These are phyloP conservation scores for Lamellibrachia satsuma DNA, from an alignment of 2,888 invertebrate species.

Conservation along the genomic window DNA sequence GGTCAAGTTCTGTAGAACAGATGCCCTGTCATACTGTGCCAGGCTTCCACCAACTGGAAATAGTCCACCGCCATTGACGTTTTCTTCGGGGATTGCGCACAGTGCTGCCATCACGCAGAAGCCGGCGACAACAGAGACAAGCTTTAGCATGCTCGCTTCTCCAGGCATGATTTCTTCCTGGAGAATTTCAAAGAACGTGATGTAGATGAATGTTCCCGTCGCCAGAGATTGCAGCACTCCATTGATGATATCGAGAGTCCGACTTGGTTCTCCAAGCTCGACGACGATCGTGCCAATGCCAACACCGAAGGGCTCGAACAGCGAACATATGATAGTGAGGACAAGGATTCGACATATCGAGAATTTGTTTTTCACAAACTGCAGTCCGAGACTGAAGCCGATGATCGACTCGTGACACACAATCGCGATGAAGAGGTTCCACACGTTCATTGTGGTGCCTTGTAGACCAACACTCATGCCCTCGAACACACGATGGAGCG, in stretches of 20 bases:
- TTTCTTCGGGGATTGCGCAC: slow-evolving; percentile 39
- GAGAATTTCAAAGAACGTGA: slow-evolving; percentile 93
- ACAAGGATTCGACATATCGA: slow-evolving; percentile 34
- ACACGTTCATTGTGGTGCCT: slow-evolving; percentile 44
- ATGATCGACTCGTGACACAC: slow-evolving; percentile 70
- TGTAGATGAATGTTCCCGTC: slow-evolving; percentile 89
- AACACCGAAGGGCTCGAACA: slow-evolving; percentile 29
- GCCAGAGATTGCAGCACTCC: slow-evolving; percentile 80
- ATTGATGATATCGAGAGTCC: slow-evolving; percentile 45
- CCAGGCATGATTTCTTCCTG: slow-evolving; percentile 70
- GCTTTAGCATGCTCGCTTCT: slow-evolving; percentile 48
- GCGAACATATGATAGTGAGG: slow-evolving; percentile 39
- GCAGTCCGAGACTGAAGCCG: slow-evolving; percentile 70
- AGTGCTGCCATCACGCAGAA: slow-evolving; percentile 48
- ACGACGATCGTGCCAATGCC: slow-evolving; percentile 43
- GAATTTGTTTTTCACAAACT: slow-evolving; percentile 47
- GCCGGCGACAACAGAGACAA: slow-evolving; percentile 47
- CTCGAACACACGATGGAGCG: slow-evolving; percentile 71
- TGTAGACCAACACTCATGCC: slow-evolving; percentile 70
- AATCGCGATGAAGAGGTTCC: slow-evolving; percentile 66
- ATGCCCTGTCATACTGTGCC: background rate
- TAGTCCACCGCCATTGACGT: slow-evolving; percentile 32
- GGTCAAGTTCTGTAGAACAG: background rate
- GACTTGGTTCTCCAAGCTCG: slow-evolving; percentile 37
- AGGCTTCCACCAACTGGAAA: background rate